Percentiles rank a stretch among this genome's conserved stretches.
These are phyloP conservation scores for Cavia porcellus DNA, from an alignment of 2,113 vertebrate genomes.

Conservation along the genomic window DNA sequence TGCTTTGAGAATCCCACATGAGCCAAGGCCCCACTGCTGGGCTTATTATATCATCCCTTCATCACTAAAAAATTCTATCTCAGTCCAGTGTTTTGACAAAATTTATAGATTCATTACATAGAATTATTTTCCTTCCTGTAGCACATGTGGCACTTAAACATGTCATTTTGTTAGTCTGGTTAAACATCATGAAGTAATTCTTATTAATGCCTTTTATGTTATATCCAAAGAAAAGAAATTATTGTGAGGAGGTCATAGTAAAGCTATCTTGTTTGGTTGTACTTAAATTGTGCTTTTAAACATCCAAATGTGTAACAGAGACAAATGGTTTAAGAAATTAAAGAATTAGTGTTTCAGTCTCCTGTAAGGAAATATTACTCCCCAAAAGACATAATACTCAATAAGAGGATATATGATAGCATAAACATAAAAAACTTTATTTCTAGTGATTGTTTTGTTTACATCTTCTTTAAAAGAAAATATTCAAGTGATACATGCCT, in stretches of 20 bases:
- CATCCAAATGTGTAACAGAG: neutral
- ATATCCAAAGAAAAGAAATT: conserved; percentile 27
- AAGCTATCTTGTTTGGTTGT: neutral
- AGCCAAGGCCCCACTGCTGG: neutral
- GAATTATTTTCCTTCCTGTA: neutral
- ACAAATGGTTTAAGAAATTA: conserved; percentile 20
- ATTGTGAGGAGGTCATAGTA: neutral
- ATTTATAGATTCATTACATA: conserved; percentile 44
- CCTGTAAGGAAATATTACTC: neutral
- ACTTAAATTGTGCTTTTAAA: conserved; percentile 47
- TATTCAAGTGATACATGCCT: neutral
- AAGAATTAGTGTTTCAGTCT: neutral
- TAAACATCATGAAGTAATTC: neutral
- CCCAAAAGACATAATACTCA: neutral
- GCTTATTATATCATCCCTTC: conserved; percentile 33
- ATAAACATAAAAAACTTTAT: neutral
- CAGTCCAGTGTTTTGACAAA: conserved; percentile 6
- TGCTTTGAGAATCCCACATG: conserved; percentile 2
- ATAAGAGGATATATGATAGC: neutral
- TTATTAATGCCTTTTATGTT: neutral
- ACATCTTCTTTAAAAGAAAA: neutral
- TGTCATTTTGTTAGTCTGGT: conserved; percentile 34
- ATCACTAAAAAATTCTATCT: neutral
- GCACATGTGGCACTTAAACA: neutral
- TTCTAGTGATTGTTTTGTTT: neutral